A percentile compares a stretch with the other conserved stretches of the same genome.
phyloP scores from a whole-genome alignment of 2,797 vertebrate species.

The Sebastiscus tertius region DNA sequence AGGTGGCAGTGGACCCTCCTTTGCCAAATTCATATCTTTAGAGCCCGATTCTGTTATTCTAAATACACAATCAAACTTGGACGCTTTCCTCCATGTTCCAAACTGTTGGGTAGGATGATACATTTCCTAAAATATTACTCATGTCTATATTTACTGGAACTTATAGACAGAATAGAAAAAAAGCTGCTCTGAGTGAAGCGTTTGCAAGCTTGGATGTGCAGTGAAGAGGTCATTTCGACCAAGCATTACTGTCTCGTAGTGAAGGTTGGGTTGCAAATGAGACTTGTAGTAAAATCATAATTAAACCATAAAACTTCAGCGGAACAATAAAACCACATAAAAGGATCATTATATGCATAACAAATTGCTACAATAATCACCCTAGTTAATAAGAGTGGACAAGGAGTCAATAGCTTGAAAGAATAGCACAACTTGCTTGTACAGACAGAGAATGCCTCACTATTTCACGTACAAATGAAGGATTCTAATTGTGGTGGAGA shows the following conservation, averaged over 20 bases:
- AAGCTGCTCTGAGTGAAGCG: neutral
- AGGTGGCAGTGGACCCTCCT: constrained; percentile 14
- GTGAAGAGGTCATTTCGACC: neutral
- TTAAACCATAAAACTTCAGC: constrained; percentile 27
- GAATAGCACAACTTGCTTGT: constrained; percentile 27
- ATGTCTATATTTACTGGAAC: neutral
- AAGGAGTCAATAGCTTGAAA: constrained; percentile 18
- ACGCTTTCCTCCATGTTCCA: neutral
- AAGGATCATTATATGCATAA: constrained; percentile 21
- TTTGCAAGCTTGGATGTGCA: neutral
- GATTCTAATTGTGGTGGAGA: constrained; percentile 17
- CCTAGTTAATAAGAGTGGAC: constrained; percentile 14
- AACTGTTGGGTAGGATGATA: neutral
- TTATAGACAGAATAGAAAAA: neutral
- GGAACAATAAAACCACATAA: constrained; percentile 10
- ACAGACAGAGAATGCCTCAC: neutral
- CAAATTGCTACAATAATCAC: constrained; percentile 22
- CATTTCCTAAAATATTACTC: neutral
- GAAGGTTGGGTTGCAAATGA: neutral
- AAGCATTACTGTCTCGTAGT: neutral
- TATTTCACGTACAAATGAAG: constrained; percentile 33
- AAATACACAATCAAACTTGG: neutral
- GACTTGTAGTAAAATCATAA: constrained; percentile 12
- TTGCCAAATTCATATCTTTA: constrained; percentile 23
- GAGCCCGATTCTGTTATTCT: neutral